These are phyloP conservation scores for Pocillopora damicornis DNA, from an alignment of 64 coral and sea anemone species.

Conservation along the genomic window DNA sequence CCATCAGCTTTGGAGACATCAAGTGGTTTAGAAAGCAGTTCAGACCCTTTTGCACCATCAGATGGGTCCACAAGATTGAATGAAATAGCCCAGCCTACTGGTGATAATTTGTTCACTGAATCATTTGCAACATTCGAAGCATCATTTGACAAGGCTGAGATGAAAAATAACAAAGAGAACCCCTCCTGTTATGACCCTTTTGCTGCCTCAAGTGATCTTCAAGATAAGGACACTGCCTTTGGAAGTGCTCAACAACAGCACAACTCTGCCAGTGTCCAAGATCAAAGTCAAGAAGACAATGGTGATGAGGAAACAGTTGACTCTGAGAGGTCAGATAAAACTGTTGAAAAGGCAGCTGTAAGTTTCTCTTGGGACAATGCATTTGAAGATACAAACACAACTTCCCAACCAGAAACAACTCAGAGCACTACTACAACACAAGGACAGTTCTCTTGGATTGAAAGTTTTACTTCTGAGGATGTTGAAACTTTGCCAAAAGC, in stretches of 20 bases:
- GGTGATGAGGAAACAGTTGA: neutral
- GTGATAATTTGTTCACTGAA: neutral
- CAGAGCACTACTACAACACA: neutral
- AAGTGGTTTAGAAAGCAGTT: neutral
- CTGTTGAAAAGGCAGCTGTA: neutral
- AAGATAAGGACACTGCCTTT: neutral
- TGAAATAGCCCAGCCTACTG: neutral
- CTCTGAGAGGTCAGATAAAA: neutral
- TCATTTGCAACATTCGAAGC: conserved; percentile 35
- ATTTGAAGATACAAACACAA: neutral
- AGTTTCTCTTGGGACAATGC: conserved; percentile 23
- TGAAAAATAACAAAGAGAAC: neutral
- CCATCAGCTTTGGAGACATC: neutral
- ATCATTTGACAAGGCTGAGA: conserved; percentile 20
- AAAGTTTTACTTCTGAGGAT: conserved; percentile 27
- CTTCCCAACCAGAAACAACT: neutral
- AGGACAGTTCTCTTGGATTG: conserved; percentile 12
- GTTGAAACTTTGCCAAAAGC: neutral
- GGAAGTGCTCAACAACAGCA: neutral
- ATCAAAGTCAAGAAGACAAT: neutral
- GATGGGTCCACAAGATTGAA: neutral
- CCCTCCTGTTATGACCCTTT: conserved; percentile 43
- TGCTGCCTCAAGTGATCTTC: conserved; percentile 21
- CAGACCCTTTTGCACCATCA: neutral
- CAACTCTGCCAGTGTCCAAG: neutral